Base-by-base conservation (phyloP, 2,113 vertebrate genomes). In the Poeciliopsis occidentalis region DNA sequence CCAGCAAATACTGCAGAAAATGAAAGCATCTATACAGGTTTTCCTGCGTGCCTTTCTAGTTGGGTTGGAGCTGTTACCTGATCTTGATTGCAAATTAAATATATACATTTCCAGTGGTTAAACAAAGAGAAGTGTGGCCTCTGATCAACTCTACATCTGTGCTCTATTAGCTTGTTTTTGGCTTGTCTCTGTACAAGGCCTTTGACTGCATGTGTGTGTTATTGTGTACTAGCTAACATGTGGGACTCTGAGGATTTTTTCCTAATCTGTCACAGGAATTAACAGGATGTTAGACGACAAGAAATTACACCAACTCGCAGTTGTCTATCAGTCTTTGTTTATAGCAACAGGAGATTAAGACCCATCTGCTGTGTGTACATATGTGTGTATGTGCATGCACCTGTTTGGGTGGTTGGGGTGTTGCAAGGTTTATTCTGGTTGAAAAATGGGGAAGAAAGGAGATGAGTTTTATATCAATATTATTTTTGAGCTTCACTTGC, bases 271-370 rank as follows among this genome's bases (percentile, higher is more conserved):
- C 13, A 17, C 63, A 82, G 81, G 83, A 84, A 79, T 89, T 87
- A 87, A 85, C 82, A 89, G 80, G 85, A 89, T 89, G 83, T 81
- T 73, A 64, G 73, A 85, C 37, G 62, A 89, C 83, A 84, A 82
- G 81, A 82, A 81, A 81, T 84, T 86, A 78, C 76, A 68, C 75
- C 64, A 65, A 81, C 82, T 81, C 74, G 81, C 82, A 79, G 44
- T 51, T 72, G 64, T 79, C 80, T 78, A 62, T 79, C 72, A 75
- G 67, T 89, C 78, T 84, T 88, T 85, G 77, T 88, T 86, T 79
- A 75, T 67, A 74, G 76, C 81, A 84, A 80, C 81, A 62, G 67
- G 81, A 86, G 81, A 87, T 86, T 87, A 82, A 69, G 63, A 82
- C 72, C 81, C 88, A 88, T 86, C 85, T 90, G 81, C 65, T 82